Percentiles rank a stretch among this genome's conserved stretches.
Conservation (phyloP, 2,888 invertebrate species). For the Agriopis aurantiaria region DNA sequence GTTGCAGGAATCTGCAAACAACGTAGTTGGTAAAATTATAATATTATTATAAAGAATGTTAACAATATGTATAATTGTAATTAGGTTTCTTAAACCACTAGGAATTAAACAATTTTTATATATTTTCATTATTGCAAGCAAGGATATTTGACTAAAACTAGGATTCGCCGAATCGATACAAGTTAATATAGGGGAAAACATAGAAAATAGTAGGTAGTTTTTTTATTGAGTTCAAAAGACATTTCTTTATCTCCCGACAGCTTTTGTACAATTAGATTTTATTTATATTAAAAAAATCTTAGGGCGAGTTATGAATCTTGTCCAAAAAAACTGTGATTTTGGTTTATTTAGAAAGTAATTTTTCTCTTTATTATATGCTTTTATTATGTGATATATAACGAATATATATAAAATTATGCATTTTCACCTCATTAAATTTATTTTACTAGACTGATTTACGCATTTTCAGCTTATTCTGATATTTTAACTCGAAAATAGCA, state of each 20-base stretch:
- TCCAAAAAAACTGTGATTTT: slow-evolving; percentile 84
- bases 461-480: slow-evolving; percentile 65
- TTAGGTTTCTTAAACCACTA: slow-evolving; percentile 84
- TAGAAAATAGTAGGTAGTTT: slow-evolving; percentile 75
- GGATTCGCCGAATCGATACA: slow-evolving; percentile 53
- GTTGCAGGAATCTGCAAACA: slow-evolving; percentile 50
- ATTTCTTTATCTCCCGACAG: slow-evolving; percentile 69
- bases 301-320: slow-evolving; percentile 81
- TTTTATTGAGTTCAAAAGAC: slow-evolving; percentile 80
- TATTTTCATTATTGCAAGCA: slow-evolving; percentile 83
- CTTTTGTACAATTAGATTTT: slow-evolving; percentile 74
- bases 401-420: slow-evolving; percentile 67
- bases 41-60: slow-evolving; percentile 78
- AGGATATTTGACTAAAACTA: slow-evolving; percentile 79
- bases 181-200: slow-evolving; percentile 67
- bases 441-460: slow-evolving; percentile 67
- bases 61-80: slow-evolving; percentile 76
- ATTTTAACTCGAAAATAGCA: slow-evolving; percentile 41
- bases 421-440: slow-evolving; percentile 57
- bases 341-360: slow-evolving; percentile 82
- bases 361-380: slow-evolving; percentile 74
- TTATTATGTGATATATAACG: slow-evolving; percentile 80
- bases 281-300: slow-evolving; percentile 75
- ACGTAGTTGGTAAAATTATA: slow-evolving; percentile 72
- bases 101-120: slow-evolving; percentile 82